phyloP scores from a whole-genome alignment of 2,797 vertebrate genomes.

The Uromys caudimaculatus region DNA sequence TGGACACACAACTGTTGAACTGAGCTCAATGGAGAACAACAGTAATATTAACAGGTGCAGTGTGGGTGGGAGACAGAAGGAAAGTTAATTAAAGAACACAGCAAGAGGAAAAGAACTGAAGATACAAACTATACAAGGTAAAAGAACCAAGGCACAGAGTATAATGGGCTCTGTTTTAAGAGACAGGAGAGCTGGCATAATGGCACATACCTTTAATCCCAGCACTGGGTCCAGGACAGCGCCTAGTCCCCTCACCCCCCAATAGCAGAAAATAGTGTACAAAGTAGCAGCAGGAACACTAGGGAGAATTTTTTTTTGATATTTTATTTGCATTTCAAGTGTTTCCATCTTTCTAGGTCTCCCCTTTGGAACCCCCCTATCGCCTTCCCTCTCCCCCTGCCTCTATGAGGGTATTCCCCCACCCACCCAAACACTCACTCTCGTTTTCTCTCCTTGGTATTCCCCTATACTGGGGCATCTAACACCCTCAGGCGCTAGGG shows the following conservation, averaged over 20 bases:
- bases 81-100: neutral
- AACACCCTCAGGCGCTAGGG: too few species aligned
- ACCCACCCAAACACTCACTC: too few species aligned
- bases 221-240: neutral
- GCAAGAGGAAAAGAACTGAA: neutral
- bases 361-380: too few species aligned
- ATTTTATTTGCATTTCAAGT: too few species aligned
- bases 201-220: neutral
- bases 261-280: neutral
- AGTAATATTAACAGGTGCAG: neutral
- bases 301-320: neutral
- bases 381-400: too few species aligned
- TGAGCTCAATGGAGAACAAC: neutral
- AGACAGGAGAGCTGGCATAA: neutral
- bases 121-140: neutral
- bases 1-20: neutral
- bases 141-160: neutral
- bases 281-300: neutral
- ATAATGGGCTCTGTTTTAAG: neutral
- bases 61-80: neutral
- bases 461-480: too few species aligned
- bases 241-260: rapidly evolving
- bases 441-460: too few species aligned
- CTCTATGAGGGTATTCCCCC: too few species aligned
- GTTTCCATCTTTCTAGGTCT: too few species aligned